Evolutionary conservation across 1,140 invertebrate species (phyloP).

Genomic region (Zaprionus gabonicus): DNA sequence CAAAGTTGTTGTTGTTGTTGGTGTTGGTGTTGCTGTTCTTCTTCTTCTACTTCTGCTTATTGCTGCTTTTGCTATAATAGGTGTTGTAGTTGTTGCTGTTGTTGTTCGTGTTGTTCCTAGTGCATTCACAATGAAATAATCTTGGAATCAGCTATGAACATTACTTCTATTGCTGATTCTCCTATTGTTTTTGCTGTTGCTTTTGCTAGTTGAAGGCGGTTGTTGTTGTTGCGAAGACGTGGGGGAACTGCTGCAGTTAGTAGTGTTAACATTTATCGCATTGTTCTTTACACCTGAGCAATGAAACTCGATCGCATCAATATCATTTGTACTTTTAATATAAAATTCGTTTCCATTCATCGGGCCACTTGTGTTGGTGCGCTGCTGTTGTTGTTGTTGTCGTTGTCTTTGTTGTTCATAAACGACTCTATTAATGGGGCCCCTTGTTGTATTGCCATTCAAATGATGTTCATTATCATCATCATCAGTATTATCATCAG

Average conservation of each 20-base stretch:
- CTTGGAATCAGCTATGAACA: conserved; percentile 64
- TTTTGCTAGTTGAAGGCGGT: conserved; percentile 16
- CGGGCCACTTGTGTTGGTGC: conserved; percentile 37
- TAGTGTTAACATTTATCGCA: conserved; percentile 14
- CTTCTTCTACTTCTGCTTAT: conserved; percentile 31
- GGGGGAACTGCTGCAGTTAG: conserved; percentile 30
- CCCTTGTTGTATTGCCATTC: conserved; percentile 11
- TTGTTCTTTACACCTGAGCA: conserved; percentile 39
- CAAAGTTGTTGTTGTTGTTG: conserved; percentile 61
- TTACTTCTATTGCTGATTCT: conserved; percentile 28
- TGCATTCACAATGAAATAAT: conserved; percentile 43
- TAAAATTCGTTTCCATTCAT: conserved; percentile 75
- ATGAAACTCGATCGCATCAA: conserved; percentile 79
- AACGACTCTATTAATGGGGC: conserved; percentile 43
- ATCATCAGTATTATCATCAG: conserved; percentile 57
- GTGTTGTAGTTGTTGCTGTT: conserved; percentile 37
- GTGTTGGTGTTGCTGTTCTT: conserved; percentile 31
- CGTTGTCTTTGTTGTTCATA: conserved; percentile 41
- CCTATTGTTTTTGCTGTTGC: not conserved
- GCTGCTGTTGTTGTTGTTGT: no score
- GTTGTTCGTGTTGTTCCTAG: conserved; percentile 9
- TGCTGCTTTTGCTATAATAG: conserved; percentile 40
- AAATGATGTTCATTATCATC: conserved; percentile 45
- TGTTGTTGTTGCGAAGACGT: conserved; percentile 27
- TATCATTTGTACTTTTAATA: conserved; percentile 78